phyloP scores from a whole-genome alignment of 1,140 invertebrate species.

The Bombus cullumanus region DNA sequence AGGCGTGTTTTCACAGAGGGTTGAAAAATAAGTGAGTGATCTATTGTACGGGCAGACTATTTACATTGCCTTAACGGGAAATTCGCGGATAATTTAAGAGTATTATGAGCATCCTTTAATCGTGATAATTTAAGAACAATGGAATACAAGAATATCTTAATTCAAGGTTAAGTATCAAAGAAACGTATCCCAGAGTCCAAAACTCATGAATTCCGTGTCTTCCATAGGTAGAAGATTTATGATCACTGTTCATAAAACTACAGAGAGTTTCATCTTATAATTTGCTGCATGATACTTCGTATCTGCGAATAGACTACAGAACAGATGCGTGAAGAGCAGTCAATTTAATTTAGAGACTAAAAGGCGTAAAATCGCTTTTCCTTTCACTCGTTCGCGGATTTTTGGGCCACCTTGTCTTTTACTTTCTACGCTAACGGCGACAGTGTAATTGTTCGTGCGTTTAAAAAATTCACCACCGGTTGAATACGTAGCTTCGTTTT shows the following conservation, averaged over 20 bases:
- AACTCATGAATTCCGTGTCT: background rate
- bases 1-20: background rate
- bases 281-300: background rate
- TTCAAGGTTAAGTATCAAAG: background rate
- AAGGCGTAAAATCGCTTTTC: background rate
- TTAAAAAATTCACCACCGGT: background rate
- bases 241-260: background rate
- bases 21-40: background rate
- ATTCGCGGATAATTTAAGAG: background rate
- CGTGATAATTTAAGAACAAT: background rate
- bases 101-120: background rate
- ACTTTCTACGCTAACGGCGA: slow-evolving; percentile 30
- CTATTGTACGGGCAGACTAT: background rate
- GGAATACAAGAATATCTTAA: background rate
- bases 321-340: background rate
- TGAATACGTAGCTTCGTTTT: background rate
- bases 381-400: slow-evolving; percentile 21
- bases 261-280: background rate
- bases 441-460: slow-evolving; percentile 14
- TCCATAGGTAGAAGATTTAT: no score
- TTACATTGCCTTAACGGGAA: background rate
- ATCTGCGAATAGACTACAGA: background rate
- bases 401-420: background rate
- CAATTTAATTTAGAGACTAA: background rate
- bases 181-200: background rate